Base-by-base conservation (phyloP, 35 echinoderm and acorn worm genomes). In the Apostichopus japonicus region DNA sequence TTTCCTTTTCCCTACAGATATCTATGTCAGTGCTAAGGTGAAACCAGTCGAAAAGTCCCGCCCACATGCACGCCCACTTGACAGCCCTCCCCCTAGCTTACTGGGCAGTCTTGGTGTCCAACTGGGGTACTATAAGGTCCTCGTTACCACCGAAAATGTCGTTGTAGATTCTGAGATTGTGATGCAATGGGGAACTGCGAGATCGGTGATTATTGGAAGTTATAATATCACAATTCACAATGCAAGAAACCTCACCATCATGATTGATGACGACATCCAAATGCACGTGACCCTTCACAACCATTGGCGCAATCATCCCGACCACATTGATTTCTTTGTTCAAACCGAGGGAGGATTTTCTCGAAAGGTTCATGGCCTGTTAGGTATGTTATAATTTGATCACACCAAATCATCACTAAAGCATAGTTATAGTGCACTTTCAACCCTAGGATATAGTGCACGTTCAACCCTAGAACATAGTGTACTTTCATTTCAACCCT, bases 1-100 rank as follows among this genome's bases (percentile, higher is more conserved):
- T 8, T 10, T 10, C 57, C 0, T 61, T 61, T 61, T 13, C 21
- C 71, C 56, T 6, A 57, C 22, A 89, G 86, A 73, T 89, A 89
- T 89, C 9, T 73, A 89, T 44, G 86, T 89, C 9, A 89, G 51
- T 65, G 59, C 56, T 24, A 73, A 89, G 86, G n/a, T 89, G 21
- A 63, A 23, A 71, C 67, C 86, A 55, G 86, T 89, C 5, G 6
- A 44, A 24, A 56, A 57, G 3, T 17, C 17, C 81, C 79, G 15
- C 8, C 22, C 86, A 56, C 55, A 56, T 19, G 24, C 62, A 5
- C 44, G 16, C 19, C 22, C 61, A 1, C 5, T n/a, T 23, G 6
- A 33, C 24, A 63, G 4, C 11, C 86, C 86, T n/a, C 62, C 67
- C 0, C 86, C 86, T 5, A 73, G 86, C 24, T 53, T 72, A 17